Conservation (phyloP, 2,113 vertebrate species). For the Mola mola region DNA sequence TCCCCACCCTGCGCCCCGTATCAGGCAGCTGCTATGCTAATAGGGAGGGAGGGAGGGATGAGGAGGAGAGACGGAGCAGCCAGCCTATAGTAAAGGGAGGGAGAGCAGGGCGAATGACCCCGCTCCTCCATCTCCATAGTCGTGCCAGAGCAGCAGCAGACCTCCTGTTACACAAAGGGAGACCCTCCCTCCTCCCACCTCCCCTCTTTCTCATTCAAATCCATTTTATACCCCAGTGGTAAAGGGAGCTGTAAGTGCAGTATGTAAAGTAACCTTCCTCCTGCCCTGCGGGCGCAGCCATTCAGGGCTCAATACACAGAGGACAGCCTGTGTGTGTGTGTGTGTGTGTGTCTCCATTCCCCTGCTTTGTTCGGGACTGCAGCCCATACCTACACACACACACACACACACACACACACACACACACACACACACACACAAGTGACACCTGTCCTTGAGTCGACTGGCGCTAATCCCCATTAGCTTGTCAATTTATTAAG, state of each 20-base stretch:
- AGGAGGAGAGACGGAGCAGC: slow-evolving; percentile 67
- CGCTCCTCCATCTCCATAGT: slow-evolving; percentile 85
- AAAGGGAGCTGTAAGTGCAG: slow-evolving; percentile 84
- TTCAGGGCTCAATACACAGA: slow-evolving; percentile 63
- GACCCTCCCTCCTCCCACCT: slow-evolving; percentile 45
- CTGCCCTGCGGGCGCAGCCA: slow-evolving; percentile 65
- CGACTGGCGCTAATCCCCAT: no score
- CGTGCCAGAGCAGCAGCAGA: slow-evolving; percentile 80
- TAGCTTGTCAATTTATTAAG: no score
- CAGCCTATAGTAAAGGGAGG: no score
- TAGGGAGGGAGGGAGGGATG: slow-evolving; percentile 78
- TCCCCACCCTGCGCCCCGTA: slow-evolving; percentile 86
- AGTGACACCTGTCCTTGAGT: slow-evolving; percentile 67
- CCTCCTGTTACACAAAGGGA: slow-evolving; percentile 83
- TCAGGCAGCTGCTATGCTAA: slow-evolving; percentile 99
- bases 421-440: slow-evolving; percentile 25
- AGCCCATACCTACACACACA: slow-evolving; percentile 66
- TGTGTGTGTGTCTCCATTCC: slow-evolving; percentile 52
- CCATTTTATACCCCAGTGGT: slow-evolving; percentile 88
- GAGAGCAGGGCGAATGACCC: slow-evolving; percentile 77
- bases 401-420: slow-evolving; percentile 13
- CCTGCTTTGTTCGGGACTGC: slow-evolving; percentile 54
- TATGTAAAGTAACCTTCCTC: slow-evolving; percentile 85
- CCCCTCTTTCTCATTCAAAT: slow-evolving; percentile 93
- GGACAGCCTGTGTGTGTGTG: slow-evolving; percentile 48